phyloP scores from a whole-genome alignment of 2,888 invertebrate genomes.

The Papilio protenor region DNA sequence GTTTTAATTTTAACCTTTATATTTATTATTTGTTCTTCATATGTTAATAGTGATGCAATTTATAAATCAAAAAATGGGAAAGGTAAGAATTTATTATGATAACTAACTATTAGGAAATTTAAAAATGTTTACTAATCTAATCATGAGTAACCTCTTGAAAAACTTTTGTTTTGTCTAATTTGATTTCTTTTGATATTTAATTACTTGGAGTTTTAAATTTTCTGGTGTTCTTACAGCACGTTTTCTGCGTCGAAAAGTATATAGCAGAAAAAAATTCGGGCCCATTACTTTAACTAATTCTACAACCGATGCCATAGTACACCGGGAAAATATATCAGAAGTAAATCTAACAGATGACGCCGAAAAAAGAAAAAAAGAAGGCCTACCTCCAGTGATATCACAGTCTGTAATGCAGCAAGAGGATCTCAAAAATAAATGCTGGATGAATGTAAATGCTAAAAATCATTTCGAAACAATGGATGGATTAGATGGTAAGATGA shows the following conservation, averaged over 20 bases:
- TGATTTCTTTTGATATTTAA: not conserved
- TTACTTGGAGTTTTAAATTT: not conserved
- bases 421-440: constrained; percentile 52
- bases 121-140: not conserved
- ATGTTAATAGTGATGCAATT: constrained; percentile 10
- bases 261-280: constrained; percentile 19
- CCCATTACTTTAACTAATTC: constrained; percentile 5
- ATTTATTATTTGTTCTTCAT: not conserved
- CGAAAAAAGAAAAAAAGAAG: constrained; percentile 28
- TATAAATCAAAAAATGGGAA: constrained; percentile 2
- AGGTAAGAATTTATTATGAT: not conserved
- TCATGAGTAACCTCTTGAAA: not conserved
- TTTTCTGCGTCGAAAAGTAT: not conserved
- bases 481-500: constrained; percentile 58
- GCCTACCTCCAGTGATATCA: constrained; percentile 16
- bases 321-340: not conserved
- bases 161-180: not conserved
- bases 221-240: not conserved
- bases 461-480: constrained; percentile 57
- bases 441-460: constrained; percentile 57
- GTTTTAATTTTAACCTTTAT: constrained; percentile 5
- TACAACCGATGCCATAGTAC: not conserved
- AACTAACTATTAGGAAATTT: not conserved
- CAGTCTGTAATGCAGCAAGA: constrained; percentile 17
- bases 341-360: not conserved